Percentiles rank a stretch among this genome's conserved stretches.
These are phyloP conservation scores for Chaetorhynchus papuensis DNA, from an alignment of 2,113 vertebrate genomes.

Conservation along the genomic window DNA sequence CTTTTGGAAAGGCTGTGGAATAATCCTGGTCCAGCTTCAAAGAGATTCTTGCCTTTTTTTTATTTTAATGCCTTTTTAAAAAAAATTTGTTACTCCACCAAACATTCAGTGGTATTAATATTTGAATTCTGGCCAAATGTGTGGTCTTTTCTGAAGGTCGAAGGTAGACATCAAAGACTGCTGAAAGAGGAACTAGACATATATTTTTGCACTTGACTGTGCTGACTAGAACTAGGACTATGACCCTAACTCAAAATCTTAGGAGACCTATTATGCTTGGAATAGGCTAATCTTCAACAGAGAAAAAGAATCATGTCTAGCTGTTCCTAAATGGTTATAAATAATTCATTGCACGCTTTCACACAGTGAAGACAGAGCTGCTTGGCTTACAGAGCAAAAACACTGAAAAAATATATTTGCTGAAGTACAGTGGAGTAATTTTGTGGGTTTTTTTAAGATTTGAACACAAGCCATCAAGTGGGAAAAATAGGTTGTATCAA, in stretches of 20 bases:
- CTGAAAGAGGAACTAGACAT: not conserved
- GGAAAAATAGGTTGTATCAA: not conserved
- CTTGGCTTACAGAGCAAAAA: not conserved
- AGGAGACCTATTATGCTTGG: not conserved
- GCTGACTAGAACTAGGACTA: not conserved
- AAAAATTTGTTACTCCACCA: not conserved
- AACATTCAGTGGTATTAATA: not conserved
- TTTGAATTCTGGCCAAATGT: not conserved
- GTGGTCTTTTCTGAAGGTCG: not conserved
- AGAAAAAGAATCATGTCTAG: not conserved
- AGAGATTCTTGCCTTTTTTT: not conserved
- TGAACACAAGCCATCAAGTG: not conserved
- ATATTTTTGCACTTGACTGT: not conserved
- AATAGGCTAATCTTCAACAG: not conserved
- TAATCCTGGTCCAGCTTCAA: not conserved
- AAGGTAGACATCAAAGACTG: not conserved
- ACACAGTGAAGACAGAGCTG: not conserved
- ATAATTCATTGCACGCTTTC: not conserved
- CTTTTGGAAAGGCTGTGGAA: not conserved
- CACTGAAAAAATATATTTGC: not conserved
- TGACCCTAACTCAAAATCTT: not conserved
- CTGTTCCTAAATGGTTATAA: not conserved
- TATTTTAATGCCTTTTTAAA: not conserved
- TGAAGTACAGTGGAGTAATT: not conserved
- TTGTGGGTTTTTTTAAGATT: fast-evolving